Evolutionary conservation across 2,113 vertebrate species (phyloP).

Genomic region (Chunga burmeisteri): DNA sequence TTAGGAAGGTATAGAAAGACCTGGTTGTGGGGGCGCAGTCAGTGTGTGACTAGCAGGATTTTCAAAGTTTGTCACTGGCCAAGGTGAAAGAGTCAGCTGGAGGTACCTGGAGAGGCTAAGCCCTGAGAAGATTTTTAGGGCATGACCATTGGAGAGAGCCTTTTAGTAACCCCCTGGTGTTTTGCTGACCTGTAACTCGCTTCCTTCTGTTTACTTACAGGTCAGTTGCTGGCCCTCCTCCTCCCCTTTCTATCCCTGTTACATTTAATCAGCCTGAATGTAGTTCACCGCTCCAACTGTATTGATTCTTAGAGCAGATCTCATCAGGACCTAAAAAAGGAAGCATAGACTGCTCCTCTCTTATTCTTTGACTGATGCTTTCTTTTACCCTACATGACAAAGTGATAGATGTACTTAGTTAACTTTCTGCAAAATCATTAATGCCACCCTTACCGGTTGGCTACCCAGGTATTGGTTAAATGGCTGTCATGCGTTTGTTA

Average conservation of each 20-base stretch:
- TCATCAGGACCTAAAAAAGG: slow-evolving; percentile 43
- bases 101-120: not conserved
- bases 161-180: not conserved
- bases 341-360: slow-evolving; percentile 33
- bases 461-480: slow-evolving; percentile 66
- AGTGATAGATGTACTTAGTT: slow-evolving; percentile 79
- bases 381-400: slow-evolving; percentile 72
- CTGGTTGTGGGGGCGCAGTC: not conserved
- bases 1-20: not conserved
- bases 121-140: not conserved
- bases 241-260: slow-evolving; percentile 8
- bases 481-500: slow-evolving; percentile 56
- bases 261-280: slow-evolving; percentile 44
- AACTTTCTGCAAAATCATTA: slow-evolving; percentile 76
- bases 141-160: not conserved
- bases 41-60: not conserved
- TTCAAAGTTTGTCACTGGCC: not conserved
- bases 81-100: not conserved
- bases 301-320: slow-evolving; percentile 70
- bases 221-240: not conserved
- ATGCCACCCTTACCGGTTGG: slow-evolving; percentile 61
- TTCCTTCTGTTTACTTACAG: not conserved
- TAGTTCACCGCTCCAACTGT: not conserved
- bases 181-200: not conserved
- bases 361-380: slow-evolving; percentile 73